Percentiles rank a stretch among this genome's conserved stretches.
Conservation (phyloP, 53 echinoderm and acorn worm genomes). For the Stichopus horrens region DNA sequence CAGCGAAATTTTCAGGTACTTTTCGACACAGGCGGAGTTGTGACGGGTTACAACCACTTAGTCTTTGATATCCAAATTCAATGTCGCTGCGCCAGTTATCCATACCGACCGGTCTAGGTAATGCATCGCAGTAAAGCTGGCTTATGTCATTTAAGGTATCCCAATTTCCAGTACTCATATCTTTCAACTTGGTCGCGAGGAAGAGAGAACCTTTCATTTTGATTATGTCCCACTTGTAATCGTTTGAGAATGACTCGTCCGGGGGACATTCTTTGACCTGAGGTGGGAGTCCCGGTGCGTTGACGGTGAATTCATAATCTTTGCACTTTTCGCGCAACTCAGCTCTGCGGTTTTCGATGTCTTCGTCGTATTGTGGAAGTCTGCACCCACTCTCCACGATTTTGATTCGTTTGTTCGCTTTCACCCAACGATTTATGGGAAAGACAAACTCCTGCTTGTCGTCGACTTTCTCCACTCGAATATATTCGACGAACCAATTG, state of each 20-base stretch:
- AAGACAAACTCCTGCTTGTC: slow-evolving; percentile 47
- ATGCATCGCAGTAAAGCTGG: slow-evolving; percentile 59
- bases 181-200: slow-evolving; percentile 63
- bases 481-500: slow-evolving; percentile 64
- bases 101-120: slow-evolving; percentile 77
- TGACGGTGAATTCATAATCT: slow-evolving; percentile 63
- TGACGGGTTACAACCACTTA: slow-evolving; percentile 82
- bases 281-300: slow-evolving; percentile 60
- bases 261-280: slow-evolving; percentile 61
- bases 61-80: slow-evolving; percentile 73
- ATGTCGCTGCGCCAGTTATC: slow-evolving; percentile 75
- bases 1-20: slow-evolving; percentile 80
- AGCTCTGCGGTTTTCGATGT: slow-evolving; percentile 45
- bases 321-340: slow-evolving; percentile 67
- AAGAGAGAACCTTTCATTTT: slow-evolving; percentile 57
- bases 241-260: slow-evolving; percentile 69
- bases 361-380: slow-evolving; percentile 69
- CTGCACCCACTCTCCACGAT: slow-evolving; percentile 57
- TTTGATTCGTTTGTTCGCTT: slow-evolving; percentile 47
- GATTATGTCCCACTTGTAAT: slow-evolving; percentile 78
- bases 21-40: slow-evolving; percentile 68
- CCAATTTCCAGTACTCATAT: slow-evolving; percentile 60
- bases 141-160: slow-evolving; percentile 69
- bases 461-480: slow-evolving; percentile 39
- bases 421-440: slow-evolving; percentile 82